Conservation (phyloP, 2,888 invertebrate genomes). For the Archips xylosteana region DNA sequence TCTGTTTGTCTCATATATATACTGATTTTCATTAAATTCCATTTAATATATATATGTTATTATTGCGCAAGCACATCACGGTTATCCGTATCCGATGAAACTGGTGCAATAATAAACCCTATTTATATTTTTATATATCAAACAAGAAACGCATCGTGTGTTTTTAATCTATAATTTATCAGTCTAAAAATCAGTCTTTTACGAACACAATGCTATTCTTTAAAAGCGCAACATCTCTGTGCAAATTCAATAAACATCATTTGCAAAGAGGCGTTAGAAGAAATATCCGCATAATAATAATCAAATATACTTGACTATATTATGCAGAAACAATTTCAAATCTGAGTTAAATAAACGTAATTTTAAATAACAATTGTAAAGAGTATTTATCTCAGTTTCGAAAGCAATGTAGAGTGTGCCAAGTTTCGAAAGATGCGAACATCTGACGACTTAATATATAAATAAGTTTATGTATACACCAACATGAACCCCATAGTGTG, state of each 20-base stretch:
- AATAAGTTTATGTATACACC: slow-evolving; percentile 26
- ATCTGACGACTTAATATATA: slow-evolving; percentile 29
- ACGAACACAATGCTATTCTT: slow-evolving; percentile 57
- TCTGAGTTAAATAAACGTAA: slow-evolving; percentile 12
- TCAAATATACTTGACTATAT: slow-evolving; percentile 26
- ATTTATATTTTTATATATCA: slow-evolving; percentile 47
- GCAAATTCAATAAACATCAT: slow-evolving; percentile 11
- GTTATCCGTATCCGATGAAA: background rate
- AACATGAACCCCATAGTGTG: slow-evolving; percentile 38
- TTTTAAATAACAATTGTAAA: background rate
- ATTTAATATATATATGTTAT: slow-evolving; percentile 28
- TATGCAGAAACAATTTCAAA: slow-evolving; percentile 26
- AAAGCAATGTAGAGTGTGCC: slow-evolving; percentile 21
- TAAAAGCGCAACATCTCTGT: slow-evolving; percentile 39
- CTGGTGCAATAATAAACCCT: slow-evolving; percentile 40
- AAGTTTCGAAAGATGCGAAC: slow-evolving; percentile 7
- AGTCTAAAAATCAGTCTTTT: slow-evolving; percentile 43
- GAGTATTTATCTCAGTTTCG: slow-evolving; percentile 28
- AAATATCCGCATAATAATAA: slow-evolving; percentile 23
- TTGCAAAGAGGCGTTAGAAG: slow-evolving; percentile 36
- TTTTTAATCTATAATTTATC: slow-evolving; percentile 12
- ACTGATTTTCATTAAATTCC: slow-evolving; percentile 44
- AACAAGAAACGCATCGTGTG: slow-evolving; percentile 55
- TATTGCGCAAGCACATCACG: slow-evolving; percentile 37
- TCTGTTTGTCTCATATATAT: slow-evolving; percentile 43